Conservation (phyloP, 2,797 vertebrate species). For the Acipenser transmontanus region DNA sequence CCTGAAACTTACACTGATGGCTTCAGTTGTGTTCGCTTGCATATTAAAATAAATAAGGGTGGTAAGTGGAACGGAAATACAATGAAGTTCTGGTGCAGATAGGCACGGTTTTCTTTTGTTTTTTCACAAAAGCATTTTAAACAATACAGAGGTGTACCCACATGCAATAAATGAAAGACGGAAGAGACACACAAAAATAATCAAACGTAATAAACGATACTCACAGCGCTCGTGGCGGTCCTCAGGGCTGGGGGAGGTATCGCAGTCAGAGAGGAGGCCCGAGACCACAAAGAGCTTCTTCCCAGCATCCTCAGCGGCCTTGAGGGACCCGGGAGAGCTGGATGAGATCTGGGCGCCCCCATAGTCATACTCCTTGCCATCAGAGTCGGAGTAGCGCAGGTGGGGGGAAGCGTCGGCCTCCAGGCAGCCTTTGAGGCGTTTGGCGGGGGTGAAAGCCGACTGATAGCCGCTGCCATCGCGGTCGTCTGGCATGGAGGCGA, state of each 20-base stretch:
- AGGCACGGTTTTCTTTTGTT: too few species aligned
- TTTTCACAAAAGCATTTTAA: too few species aligned
- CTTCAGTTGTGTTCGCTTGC: too few species aligned
- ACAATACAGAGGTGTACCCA: too few species aligned
- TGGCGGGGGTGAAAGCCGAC: conserved; percentile 95
- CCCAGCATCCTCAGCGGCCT: conserved; percentile 89
- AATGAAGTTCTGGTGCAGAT: too few species aligned
- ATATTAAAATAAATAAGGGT: too few species aligned
- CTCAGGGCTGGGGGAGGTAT: conserved; percentile 93
- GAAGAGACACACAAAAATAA: too few species aligned
- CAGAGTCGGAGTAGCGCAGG: conserved; percentile 95
- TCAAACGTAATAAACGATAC: conserved; percentile 42
- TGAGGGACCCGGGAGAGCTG: conserved; percentile 87
- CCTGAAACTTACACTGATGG: too few species aligned
- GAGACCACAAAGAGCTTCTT: conserved; percentile 98
- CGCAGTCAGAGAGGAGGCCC: conserved; percentile 95
- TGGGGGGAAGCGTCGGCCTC: conserved; percentile 90
- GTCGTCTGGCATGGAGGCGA: conserved; percentile 87
- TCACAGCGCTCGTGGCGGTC: conserved; percentile 97
- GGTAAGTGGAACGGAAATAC: too few species aligned
- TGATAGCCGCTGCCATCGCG: conserved; percentile 95
- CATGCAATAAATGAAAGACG: too few species aligned
- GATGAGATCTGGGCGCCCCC: conserved; percentile 85
- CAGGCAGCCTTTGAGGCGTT: conserved; percentile 94
- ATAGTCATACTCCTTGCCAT: conserved; percentile 98